Conservation (phyloP, 2,113 vertebrate genomes). For the Nothocercus julius region DNA sequence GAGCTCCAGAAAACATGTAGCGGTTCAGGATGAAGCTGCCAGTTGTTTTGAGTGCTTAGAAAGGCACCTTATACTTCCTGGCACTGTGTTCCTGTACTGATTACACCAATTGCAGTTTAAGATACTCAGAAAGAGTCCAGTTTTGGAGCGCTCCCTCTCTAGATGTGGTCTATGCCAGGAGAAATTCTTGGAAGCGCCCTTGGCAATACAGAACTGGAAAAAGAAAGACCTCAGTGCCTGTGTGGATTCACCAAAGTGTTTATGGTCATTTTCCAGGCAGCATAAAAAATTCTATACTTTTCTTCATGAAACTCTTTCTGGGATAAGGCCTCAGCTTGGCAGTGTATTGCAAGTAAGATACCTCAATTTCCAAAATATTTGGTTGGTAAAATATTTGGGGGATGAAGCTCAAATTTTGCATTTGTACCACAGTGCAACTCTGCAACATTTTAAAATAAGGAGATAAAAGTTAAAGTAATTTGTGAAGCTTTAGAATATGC, state of each 20-base stretch:
- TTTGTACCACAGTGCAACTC: background rate
- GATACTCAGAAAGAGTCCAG: background rate
- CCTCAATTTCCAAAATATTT: constrained; percentile 35
- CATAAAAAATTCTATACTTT: background rate
- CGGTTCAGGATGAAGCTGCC: background rate
- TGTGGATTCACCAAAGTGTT: background rate
- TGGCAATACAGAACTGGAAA: background rate
- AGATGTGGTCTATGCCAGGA: background rate
- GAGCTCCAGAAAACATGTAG: background rate
- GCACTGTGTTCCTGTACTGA: background rate
- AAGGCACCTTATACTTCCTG: background rate
- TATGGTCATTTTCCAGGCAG: background rate
- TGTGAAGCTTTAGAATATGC: background rate
- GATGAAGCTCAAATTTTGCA: constrained; percentile 7
- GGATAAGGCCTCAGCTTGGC: background rate
- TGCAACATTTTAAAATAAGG: constrained; percentile 36
- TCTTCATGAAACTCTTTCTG: background rate
- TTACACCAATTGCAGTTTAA: background rate
- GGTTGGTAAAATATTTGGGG: constrained; percentile 13
- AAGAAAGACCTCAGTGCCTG: background rate
- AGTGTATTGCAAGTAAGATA: background rate
- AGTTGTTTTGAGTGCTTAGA: background rate
- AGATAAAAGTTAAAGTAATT: constrained; percentile 49
- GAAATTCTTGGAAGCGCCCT: background rate
- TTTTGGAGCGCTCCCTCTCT: background rate